Evolutionary conservation across 23 tunicate genomes (phyloP).

Genomic region (Corella eumyota): DNA sequence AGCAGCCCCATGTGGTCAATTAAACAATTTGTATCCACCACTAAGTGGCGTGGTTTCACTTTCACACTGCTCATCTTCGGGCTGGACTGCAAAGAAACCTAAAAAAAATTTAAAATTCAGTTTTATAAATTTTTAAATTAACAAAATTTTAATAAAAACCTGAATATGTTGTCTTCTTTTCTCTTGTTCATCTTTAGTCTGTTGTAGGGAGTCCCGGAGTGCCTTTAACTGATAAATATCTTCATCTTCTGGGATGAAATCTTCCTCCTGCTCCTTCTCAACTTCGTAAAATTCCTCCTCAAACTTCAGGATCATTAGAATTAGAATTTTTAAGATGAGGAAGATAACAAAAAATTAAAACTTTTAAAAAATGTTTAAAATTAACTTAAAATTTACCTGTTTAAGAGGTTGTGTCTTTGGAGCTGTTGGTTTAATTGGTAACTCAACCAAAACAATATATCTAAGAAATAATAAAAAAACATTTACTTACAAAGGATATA

Average conservation of each 20-base stretch:
- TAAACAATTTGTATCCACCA: conserved; percentile 90
- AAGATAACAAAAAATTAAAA: neutral
- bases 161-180: conserved; percentile 46
- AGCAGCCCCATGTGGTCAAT: conserved; percentile 57
- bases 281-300: conserved; percentile 2
- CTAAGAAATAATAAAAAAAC: too few species aligned
- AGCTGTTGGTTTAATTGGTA: too few species aligned
- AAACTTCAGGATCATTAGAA: neutral
- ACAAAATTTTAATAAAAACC: too few species aligned
- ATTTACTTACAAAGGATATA: too few species aligned
- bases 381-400: neutral
- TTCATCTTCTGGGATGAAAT: conserved; percentile 5
- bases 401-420: too few species aligned
- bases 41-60: conserved; percentile 47
- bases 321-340: neutral
- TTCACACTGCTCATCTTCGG: neutral
- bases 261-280: conserved; percentile 6
- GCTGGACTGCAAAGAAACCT: too few species aligned
- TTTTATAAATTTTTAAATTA: too few species aligned
- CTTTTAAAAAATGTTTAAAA: too few species aligned
- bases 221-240: conserved; percentile 17
- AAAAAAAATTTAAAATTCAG: too few species aligned
- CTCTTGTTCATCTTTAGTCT: conserved; percentile 41
- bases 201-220: conserved; percentile 30
- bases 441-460: too few species aligned